phyloP scores from a whole-genome alignment of 2,888 invertebrate species.

The Mechanitis mazaeus region DNA sequence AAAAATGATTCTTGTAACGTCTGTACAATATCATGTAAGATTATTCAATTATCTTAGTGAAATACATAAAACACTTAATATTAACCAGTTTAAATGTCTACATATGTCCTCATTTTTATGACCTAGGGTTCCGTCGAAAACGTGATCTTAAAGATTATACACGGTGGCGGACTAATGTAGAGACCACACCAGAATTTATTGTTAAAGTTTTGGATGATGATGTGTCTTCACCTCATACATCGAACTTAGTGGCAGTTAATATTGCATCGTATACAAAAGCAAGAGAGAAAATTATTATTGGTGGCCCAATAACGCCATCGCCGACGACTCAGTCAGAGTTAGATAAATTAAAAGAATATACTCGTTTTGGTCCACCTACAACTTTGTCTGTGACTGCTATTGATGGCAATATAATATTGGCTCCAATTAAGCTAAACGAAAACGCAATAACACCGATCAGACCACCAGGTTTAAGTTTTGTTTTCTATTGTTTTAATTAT shows the following conservation, averaged over 20 bases:
- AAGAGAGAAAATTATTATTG: constrained; percentile 56
- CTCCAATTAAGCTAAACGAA: constrained; percentile 24
- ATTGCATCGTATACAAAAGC: constrained; percentile 46
- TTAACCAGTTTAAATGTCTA: neutral
- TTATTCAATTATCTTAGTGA: constrained; percentile 18
- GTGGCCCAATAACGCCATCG: constrained; percentile 50
- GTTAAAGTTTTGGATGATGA: constrained; percentile 70
- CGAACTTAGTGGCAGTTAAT: constrained; percentile 54
- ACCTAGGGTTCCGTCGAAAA: constrained; percentile 52
- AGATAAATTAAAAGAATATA: constrained; percentile 46
- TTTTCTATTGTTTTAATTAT: neutral
- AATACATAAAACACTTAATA: neutral
- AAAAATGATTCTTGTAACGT: constrained; percentile 42
- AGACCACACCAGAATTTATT: constrained; percentile 56
- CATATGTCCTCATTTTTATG: constrained; percentile 3
- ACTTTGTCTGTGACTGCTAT: constrained; percentile 27
- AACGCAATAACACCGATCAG: constrained; percentile 30
- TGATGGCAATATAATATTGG: constrained; percentile 19
- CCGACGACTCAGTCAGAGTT: constrained; percentile 26
- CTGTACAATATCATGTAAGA: constrained; percentile 54
- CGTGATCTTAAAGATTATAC: constrained; percentile 58
- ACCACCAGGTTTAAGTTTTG: constrained; percentile 29
- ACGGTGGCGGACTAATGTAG: constrained; percentile 54
- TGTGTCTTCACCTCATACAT: constrained; percentile 39
- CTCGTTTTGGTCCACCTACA: constrained; percentile 55